These are phyloP conservation scores for Melopsittacus undulatus DNA, from an alignment of 2,797 vertebrate genomes.

Conservation along the genomic window DNA sequence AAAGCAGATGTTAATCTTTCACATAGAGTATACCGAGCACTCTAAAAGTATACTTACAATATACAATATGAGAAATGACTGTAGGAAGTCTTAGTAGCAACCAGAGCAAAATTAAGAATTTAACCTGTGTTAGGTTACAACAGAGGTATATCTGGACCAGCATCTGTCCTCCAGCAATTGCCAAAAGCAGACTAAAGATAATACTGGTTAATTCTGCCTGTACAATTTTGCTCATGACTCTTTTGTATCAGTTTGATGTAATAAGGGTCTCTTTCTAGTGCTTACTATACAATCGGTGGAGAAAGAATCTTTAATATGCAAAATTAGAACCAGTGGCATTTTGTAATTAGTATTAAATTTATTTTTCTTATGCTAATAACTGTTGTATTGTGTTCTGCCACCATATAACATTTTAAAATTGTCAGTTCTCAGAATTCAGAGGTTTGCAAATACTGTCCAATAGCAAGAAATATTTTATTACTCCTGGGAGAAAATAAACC, in stretches of 20 bases:
- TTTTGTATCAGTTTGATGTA: neutral
- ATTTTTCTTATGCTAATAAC: neutral
- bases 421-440: constrained; percentile 7
- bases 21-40: neutral
- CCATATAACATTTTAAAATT: neutral
- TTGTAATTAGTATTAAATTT: neutral
- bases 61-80: neutral
- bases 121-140: neutral
- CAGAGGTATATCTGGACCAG: neutral
- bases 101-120: neutral
- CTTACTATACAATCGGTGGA: neutral
- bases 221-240: neutral
- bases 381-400: neutral
- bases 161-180: neutral
- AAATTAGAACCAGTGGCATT: neutral
- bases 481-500: constrained; percentile 20
- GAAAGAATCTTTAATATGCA: neutral
- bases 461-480: constrained; percentile 37
- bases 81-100: neutral
- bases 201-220: neutral
- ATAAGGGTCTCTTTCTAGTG: neutral
- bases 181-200: neutral
- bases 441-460: neutral
- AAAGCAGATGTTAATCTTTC: neutral
- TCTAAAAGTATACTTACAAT: neutral